Conservation (phyloP, 2,113 vertebrate genomes). For the Thunnus maccoyii region DNA sequence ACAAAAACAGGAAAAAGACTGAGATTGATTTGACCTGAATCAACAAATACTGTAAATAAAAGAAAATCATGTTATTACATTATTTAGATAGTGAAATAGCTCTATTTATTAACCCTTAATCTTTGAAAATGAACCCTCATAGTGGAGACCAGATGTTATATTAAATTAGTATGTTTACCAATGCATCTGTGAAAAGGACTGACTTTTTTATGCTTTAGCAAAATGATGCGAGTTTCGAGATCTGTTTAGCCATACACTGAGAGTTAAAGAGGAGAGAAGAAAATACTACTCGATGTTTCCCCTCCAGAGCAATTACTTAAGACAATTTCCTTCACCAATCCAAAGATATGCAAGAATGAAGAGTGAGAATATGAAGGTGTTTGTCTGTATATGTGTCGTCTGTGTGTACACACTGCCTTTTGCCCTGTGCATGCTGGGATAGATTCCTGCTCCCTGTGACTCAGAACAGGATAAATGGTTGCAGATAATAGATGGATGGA, state of each 20-base stretch:
- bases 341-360: background rate
- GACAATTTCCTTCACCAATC: background rate
- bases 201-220: background rate
- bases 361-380: background rate
- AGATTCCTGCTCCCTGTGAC: background rate
- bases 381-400: background rate
- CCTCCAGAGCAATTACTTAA: background rate
- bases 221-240: background rate
- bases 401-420: no score
- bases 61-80: background rate
- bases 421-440: background rate
- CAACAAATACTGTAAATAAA: no score
- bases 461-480: background rate
- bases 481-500: background rate
- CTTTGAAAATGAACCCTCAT: background rate
- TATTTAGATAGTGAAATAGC: background rate
- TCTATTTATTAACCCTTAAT: background rate
- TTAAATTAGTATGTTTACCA: background rate
- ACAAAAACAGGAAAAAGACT: background rate
- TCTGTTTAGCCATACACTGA: background rate
- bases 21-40: background rate
- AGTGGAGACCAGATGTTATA: background rate
- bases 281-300: no score
- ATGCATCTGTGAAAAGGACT: background rate
- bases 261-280: background rate